Percentiles rank a stretch among this genome's conserved stretches.
Evolutionary conservation across 2,797 vertebrate species (phyloP).

Genomic region (Xenopus petersii): DNA sequence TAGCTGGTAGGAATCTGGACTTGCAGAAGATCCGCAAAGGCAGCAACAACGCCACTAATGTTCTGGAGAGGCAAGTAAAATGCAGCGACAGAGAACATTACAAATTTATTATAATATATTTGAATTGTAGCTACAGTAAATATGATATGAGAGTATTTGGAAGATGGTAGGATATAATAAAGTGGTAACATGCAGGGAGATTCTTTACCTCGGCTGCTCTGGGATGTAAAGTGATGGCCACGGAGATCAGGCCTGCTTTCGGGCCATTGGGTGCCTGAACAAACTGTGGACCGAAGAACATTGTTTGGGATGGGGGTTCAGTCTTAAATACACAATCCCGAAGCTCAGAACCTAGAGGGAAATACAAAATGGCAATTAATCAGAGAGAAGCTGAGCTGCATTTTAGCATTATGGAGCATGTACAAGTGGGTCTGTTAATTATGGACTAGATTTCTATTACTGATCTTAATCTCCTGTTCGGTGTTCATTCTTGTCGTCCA

Average conservation of each 20-base stretch:
- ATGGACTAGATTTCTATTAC: too few relatives aligned
- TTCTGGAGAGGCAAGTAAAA: conserved; percentile 67
- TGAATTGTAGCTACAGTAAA: too few relatives aligned
- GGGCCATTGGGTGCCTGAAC: conserved; percentile 78
- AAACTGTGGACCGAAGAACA: conserved; percentile 84
- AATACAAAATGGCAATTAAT: background rate
- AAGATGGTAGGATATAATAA: too few relatives aligned
- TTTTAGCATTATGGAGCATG: too few relatives aligned
- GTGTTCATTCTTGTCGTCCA: too few relatives aligned
- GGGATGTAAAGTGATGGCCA: conserved; percentile 94
- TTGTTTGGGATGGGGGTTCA: conserved; percentile 71
- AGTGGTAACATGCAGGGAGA: background rate
- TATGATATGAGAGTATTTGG: too few relatives aligned
- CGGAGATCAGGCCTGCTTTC: conserved; percentile 90
- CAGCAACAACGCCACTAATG: conserved; percentile 89
- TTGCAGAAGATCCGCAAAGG: conserved; percentile 90
- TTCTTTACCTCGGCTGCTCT: conserved; percentile 87
- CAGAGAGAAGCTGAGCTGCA: too few relatives aligned
- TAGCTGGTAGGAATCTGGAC: conserved; percentile 97
- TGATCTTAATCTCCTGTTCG: too few relatives aligned
- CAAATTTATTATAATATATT: too few relatives aligned
- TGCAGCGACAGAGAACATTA: too few relatives aligned
- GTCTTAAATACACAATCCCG: conserved; percentile 86
- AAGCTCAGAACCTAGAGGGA: conserved; percentile 75
- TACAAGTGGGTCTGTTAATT: too few relatives aligned